Percentiles rank a stretch among this genome's conserved stretches.
phyloP scores from a whole-genome alignment of 2,113 vertebrate species.

The Brevimyrus niger region DNA sequence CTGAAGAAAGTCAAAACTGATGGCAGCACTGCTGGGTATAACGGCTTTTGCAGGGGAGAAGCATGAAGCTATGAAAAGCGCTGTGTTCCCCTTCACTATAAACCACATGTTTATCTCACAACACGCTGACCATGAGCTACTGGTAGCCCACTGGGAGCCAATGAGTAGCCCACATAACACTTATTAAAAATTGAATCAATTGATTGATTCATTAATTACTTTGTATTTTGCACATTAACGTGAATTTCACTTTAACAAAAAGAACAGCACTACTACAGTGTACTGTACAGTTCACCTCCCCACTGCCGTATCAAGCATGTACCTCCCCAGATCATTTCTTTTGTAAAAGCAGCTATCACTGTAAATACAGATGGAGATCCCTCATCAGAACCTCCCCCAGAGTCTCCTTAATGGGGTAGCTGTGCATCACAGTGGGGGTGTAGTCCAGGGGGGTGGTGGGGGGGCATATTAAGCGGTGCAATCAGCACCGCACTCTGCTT shows the following conservation, averaged over 20 bases:
- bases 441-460: neutral
- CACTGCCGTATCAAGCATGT: neutral
- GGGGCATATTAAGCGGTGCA: neutral
- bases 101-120: neutral
- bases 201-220: neutral
- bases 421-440: neutral
- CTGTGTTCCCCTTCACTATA: neutral
- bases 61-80: neutral
- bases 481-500: neutral
- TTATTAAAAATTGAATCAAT: neutral
- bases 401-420: neutral
- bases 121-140: neutral
- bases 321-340: neutral
- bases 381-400: neutral
- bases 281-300: neutral
- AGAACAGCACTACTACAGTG: neutral
- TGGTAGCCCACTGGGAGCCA: neutral
- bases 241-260: neutral
- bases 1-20: neutral
- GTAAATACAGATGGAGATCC: neutral
- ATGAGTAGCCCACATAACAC: neutral
- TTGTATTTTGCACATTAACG: neutral
- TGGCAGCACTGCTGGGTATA: neutral
- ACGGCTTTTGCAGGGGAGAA: neutral
- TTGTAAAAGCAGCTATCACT: neutral